Percentiles rank a stretch among this genome's conserved stretches.
Conservation (phyloP, 2,888 invertebrate genomes). For the Enoplolaimus lenunculus region DNA sequence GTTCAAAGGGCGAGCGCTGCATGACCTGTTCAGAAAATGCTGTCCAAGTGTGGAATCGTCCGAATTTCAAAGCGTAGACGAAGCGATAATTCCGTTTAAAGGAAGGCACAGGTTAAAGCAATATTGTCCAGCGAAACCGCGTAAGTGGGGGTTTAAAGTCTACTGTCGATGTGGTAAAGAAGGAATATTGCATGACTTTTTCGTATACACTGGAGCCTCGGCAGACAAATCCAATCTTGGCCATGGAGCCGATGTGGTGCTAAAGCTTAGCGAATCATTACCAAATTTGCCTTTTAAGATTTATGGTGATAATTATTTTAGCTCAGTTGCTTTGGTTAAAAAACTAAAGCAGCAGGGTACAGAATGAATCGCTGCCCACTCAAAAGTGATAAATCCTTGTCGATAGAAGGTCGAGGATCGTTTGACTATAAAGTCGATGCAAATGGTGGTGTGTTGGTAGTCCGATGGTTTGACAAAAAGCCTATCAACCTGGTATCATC, state of each 20-base stretch:
- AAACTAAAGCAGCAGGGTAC: background rate
- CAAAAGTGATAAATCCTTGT: background rate
- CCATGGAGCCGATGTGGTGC: background rate
- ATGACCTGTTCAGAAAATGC: background rate
- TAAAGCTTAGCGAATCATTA: background rate
- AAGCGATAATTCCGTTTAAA: slow-evolving; percentile 27
- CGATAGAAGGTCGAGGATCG: background rate
- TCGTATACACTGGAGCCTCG: background rate
- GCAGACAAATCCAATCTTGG: background rate
- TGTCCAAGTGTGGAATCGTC: slow-evolving; percentile 16
- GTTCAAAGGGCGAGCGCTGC: slow-evolving; percentile 25
- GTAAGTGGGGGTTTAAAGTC: slow-evolving; percentile 18
- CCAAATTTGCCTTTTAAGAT: background rate
- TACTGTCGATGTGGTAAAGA: slow-evolving; percentile 11
- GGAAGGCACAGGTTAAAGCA: slow-evolving; percentile 19
- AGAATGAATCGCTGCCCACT: no score
- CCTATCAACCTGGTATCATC: slow-evolving; percentile 32
- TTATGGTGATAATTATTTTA: slow-evolving; percentile 4
- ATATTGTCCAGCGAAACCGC: slow-evolving; percentile 15
- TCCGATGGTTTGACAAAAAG: slow-evolving; percentile 28
- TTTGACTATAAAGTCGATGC: background rate
- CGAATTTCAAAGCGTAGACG: slow-evolving; percentile 26
- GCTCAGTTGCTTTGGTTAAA: background rate
- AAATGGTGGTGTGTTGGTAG: slow-evolving; percentile 26
- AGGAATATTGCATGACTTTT: slow-evolving; percentile 15